These are phyloP conservation scores for Lasioglossum villosulum DNA, from an alignment of 2,888 invertebrate genomes.

Conservation along the genomic window DNA sequence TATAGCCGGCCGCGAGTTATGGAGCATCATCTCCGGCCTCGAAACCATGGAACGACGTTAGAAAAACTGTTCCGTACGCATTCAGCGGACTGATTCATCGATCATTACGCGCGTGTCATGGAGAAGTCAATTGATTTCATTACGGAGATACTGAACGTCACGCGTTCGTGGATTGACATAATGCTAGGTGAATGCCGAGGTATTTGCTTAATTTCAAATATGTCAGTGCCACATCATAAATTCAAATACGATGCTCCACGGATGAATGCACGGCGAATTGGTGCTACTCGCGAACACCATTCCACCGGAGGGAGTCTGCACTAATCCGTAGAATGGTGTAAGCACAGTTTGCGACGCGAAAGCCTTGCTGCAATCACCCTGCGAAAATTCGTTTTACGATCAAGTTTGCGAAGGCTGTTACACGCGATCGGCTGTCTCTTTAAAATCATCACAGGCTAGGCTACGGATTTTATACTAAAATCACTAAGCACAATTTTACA, in stretches of 20 bases:
- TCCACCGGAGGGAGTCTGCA: neutral
- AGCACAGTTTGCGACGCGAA: neutral
- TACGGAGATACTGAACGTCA: conserved; percentile 27
- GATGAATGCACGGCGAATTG: conserved; percentile 11
- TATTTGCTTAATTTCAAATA: conserved; percentile 28
- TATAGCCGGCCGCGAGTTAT: conserved; percentile 1
- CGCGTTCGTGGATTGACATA: conserved; percentile 11
- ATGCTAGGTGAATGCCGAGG: conserved; percentile 1
- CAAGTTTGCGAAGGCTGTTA: neutral
- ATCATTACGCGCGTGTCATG: conserved; percentile 35
- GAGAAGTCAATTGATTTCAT: conserved; percentile 55
- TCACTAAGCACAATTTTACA: neutral
- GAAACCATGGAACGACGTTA: neutral
- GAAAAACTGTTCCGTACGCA: conserved; percentile 16
- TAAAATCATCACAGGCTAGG: neutral
- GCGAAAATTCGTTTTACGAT: neutral
- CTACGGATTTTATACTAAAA: neutral
- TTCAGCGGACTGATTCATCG: conserved; percentile 35
- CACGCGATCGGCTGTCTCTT: neutral
- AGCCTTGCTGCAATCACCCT: neutral
- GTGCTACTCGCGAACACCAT: neutral
- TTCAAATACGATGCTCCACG: conserved; percentile 25
- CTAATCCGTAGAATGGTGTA: conserved; percentile 10
- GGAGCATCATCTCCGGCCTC: conserved; percentile 19
- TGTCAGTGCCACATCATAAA: conserved; percentile 7